Base-by-base conservation (phyloP, 92 coral and sea anemone species). In the Chrysogorgia sp. region DNA sequence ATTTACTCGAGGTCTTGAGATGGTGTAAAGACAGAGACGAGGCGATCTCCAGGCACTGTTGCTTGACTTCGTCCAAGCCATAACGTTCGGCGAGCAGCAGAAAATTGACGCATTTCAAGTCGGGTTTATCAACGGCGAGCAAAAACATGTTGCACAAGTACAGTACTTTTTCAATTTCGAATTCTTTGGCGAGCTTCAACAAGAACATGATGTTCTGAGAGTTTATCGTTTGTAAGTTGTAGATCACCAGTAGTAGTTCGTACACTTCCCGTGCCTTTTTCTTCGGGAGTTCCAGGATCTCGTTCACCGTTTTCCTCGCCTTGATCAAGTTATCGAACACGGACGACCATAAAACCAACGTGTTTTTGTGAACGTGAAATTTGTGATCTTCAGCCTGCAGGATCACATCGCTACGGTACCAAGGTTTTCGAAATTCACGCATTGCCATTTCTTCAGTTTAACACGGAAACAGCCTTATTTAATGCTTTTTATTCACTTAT, bases 401-500 rank as follows among this genome's bases (percentile, higher is more conserved):
- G 40, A 72, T 72, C 28, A 72, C 79, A 41, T 72, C 79, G 30
- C 79, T 72, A 19, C 79, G 79, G 43, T 72, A 72, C 79, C 79
- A 72, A 14, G 79, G 79, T 34, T 56, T 53, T 5, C 48, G 15
- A 55, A 72, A 72, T 30, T 72, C 79, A 15, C 32, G 58, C 79
- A 72, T 72, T 29, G 41, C 48, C 63, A 64, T 32, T 6, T 25
- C 10, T 26, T 89, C 91, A 89, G 90, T 84, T 89, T 84, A 71
- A 53, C 53, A 47, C 58, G 43, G 63, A 61, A n/a, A n/a, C n/a
- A n/a, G n/a, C n/a, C n/a, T n/a, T n/a, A n/a, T n/a, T n/a, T n/a
- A n/a, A n/a, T n/a, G 81, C 84, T 83, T 88, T 88, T 47, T 47
- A 47, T 47, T 47, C 53, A 12, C 14, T 47, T 6, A n/a, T n/a